Evolutionary conservation across 2,888 invertebrate genomes (phyloP).

Genomic region (Dugesia japonica): DNA sequence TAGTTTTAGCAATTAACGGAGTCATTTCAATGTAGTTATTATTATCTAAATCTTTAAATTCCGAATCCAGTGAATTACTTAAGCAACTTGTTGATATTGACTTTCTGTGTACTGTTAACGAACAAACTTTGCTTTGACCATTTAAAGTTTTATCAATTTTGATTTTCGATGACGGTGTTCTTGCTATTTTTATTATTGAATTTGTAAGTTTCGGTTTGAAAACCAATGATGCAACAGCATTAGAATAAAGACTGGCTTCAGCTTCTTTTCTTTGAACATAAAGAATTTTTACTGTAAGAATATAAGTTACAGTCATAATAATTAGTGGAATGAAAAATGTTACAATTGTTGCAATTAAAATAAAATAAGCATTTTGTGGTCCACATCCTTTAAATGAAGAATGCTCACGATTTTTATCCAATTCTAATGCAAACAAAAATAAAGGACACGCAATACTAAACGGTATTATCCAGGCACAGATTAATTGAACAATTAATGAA

Average conservation of each 20-base stretch:
- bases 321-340: constrained; percentile 39
- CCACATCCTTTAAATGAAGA: constrained; percentile 38
- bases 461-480: constrained; percentile 38
- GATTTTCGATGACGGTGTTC: neutral
- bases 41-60: neutral
- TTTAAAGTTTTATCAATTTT: neutral
- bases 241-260: constrained; percentile 24
- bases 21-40: neutral
- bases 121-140: neutral
- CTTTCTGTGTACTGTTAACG: neutral
- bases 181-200: neutral
- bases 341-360: constrained; percentile 38
- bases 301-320: constrained; percentile 39
- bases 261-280: constrained; percentile 34
- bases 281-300: constrained; percentile 37
- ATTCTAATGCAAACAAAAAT: constrained; percentile 36
- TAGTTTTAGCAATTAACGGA: neutral
- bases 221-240: constrained; percentile 4
- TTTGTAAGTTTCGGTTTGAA: neutral
- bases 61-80: neutral
- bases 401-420: constrained; percentile 28
- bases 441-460: constrained; percentile 38
- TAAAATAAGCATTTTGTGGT: constrained; percentile 38
- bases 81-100: neutral
- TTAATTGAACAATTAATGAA: constrained; percentile 37